Evolutionary conservation across 2,113 vertebrate genomes (phyloP), one percentile per base, ranked within the genome.

Genomic region (Taurulus bubalis): DNA sequence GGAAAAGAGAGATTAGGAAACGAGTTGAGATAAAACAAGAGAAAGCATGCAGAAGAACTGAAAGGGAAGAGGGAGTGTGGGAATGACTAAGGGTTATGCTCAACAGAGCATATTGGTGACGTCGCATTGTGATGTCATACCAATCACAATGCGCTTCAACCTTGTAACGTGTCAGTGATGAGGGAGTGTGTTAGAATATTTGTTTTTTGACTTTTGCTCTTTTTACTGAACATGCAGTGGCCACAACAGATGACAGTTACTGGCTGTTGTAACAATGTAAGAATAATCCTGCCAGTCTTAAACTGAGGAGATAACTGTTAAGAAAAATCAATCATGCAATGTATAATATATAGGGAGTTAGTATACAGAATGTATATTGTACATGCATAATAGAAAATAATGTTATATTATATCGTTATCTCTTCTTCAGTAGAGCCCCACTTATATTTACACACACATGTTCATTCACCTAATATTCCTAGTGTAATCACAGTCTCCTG

Each of bases 111-210:
- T 9, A 11, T 16, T 15, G 60, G 20, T 82, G 79, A 86, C 78
- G 64, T 84, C 77, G n/a, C n/a, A n/a, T n/a, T n/a, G 80, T 89
- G 77, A 88, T 62, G 75, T 85, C 85, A 89, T 79, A 30, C 47
- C 7, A 14, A 47, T 20, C 32, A 28, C 55, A 36, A 36, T 56
- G 45, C 51, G 77, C 45, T 63, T 40, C 36, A 30, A 63, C 77
- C 71, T 79, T 77, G 65, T 24, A 71, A 65, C 16, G 15, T n/a
- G 10, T 49, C 24, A 10, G 30, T 30, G 55, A 55, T 32, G 67
- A 70, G 16, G 12, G 8, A 36, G 18, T 16, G 10, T 55, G 40
- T 36, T 11, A 30, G 22, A 56, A 68, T 56, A 12, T 30, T 8
- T 38, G 16, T 3, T 67, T 3, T 73, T 8, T 30, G 77, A 68